Conservation (phyloP, 2,113 vertebrate genomes). For the Halcyon senegalensis region DNA sequence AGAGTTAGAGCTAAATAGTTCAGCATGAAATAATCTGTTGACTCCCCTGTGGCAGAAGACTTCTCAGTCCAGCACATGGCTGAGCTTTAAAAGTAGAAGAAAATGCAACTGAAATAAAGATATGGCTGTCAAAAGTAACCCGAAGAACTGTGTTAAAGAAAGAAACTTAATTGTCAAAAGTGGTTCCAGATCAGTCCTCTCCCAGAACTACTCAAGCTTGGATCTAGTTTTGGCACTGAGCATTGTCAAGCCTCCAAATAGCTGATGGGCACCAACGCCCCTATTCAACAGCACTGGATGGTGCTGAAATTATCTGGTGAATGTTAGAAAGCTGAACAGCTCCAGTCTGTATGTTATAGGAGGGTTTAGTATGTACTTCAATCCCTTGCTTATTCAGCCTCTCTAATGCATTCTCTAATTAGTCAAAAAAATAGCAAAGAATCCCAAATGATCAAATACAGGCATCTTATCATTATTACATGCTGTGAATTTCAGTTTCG, state of each 20-base stretch:
- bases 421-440: not conserved
- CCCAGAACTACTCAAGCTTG: not conserved
- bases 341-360: fast-evolving
- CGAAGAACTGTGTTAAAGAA: not conserved
- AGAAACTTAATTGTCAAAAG: not conserved
- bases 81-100: not conserved
- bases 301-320: not conserved
- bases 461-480: not conserved
- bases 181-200: not conserved
- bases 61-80: not conserved
- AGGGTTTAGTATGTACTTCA: not conserved
- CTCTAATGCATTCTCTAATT: not conserved
- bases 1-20: not conserved
- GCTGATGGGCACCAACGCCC: not conserved
- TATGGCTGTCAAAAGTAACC: not conserved
- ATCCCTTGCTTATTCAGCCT: not conserved
- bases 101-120: not conserved
- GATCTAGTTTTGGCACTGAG: not conserved
- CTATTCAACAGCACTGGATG: fast-evolving
- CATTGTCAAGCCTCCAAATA: not conserved
- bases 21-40: not conserved
- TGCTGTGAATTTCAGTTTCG: not conserved
- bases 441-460: not conserved
- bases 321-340: not conserved
- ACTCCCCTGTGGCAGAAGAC: not conserved